These are phyloP conservation scores for Leucoma salicis DNA, from an alignment of 2,888 invertebrate genomes.

Conservation along the genomic window DNA sequence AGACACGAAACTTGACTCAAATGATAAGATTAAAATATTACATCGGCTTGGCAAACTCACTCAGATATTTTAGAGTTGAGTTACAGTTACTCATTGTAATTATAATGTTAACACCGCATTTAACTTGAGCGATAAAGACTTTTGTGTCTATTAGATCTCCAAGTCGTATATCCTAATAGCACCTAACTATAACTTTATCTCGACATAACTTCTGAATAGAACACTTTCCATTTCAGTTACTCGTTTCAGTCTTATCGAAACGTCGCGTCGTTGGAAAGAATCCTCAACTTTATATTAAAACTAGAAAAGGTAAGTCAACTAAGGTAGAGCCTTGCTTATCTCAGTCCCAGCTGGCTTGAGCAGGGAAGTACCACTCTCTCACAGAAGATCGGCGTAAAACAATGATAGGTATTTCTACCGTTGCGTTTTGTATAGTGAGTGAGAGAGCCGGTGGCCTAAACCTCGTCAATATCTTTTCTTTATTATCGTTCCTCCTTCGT, in stretches of 20 bases:
- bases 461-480: too few species aligned
- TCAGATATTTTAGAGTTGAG: conserved; percentile 48
- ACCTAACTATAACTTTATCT: conserved; percentile 41
- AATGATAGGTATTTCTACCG: too few species aligned
- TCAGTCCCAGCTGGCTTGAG: too few species aligned
- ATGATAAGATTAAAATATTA: conserved; percentile 79
- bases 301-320: too few species aligned
- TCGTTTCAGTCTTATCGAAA: conserved; percentile 33
- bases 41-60: conserved; percentile 61
- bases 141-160: conserved; percentile 40
- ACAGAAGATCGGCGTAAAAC: too few species aligned
- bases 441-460: too few species aligned
- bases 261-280: conserved; percentile 26
- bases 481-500: too few species aligned
- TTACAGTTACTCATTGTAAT: conserved; percentile 45
- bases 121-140: conserved; percentile 39
- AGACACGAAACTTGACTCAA: conserved; percentile 71
- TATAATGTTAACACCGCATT: conserved; percentile 45
- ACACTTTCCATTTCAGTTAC: conserved; percentile 36
- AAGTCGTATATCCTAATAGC: conserved; percentile 34
- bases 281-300: conserved; percentile 33
- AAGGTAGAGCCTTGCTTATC: too few species aligned
- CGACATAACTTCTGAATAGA: conserved; percentile 33
- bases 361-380: too few species aligned
- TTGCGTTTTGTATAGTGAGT: too few species aligned